Percentiles rank a stretch among this genome's conserved stretches.
Evolutionary conservation across 2,888 invertebrate genomes (phyloP).

Genomic region (Diarsia mendica): DNA sequence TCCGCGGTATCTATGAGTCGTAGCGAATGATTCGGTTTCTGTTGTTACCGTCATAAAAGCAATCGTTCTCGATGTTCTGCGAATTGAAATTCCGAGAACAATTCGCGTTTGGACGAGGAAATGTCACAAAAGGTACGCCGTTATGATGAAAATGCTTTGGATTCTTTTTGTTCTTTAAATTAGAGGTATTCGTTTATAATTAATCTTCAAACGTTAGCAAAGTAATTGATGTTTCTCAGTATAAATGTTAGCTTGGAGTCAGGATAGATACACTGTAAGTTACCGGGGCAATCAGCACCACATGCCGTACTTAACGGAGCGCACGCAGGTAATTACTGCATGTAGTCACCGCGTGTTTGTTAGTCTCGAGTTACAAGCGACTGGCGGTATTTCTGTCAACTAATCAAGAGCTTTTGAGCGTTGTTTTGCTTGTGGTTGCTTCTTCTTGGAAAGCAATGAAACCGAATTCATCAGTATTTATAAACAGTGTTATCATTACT

Average conservation of each 20-base stretch:
- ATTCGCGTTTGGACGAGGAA: constrained; percentile 32
- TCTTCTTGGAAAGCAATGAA: background rate
- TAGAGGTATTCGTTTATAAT: constrained; percentile 35
- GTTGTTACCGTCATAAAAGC: constrained; percentile 63
- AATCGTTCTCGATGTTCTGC: constrained; percentile 48
- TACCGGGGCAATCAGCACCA: constrained; percentile 1
- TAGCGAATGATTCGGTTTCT: constrained; percentile 67
- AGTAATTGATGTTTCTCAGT: background rate
- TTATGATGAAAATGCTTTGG: constrained; percentile 41
- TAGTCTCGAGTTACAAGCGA: background rate
- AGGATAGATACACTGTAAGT: background rate
- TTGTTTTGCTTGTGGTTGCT: background rate
- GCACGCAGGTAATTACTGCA: constrained; percentile 16
- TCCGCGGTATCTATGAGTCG: constrained; percentile 58
- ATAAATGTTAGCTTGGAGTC: background rate
- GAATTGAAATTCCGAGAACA: constrained; percentile 61
- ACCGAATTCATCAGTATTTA: background rate
- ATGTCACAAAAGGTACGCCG: constrained; percentile 47
- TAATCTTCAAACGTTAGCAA: background rate
- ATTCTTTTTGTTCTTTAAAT: constrained; percentile 33
- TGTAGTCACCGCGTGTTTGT: background rate
- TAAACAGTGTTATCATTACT: background rate
- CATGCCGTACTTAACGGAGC: constrained; percentile 8
- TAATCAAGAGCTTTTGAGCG: no score
- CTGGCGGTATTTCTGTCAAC: background rate